Evolutionary conservation across 1,140 invertebrate species (phyloP).

Genomic region (Muscidifurax raptorellus): DNA sequence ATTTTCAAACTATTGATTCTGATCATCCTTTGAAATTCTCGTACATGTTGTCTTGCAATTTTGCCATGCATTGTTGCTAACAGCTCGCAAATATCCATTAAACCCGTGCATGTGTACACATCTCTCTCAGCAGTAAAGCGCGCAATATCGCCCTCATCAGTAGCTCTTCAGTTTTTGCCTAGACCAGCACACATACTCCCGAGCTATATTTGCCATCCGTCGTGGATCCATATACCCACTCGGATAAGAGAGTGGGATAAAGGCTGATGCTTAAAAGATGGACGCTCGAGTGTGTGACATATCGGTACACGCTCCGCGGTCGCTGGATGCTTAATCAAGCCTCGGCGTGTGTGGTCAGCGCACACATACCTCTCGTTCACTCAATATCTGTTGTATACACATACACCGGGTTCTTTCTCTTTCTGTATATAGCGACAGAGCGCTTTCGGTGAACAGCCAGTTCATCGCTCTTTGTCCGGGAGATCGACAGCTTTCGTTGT

Average conservation of each 20-base stretch:
- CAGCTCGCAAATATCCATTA: neutral
- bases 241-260: neutral
- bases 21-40: neutral
- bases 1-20: neutral
- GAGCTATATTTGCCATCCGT: slow-evolving; percentile 26
- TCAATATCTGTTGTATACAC: neutral
- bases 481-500: slow-evolving; percentile 2
- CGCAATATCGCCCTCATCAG: neutral
- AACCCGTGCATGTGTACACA: neutral
- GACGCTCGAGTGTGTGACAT: slow-evolving; percentile 7
- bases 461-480: neutral
- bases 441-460: neutral
- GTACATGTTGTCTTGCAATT: too few relatives aligned
- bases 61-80: too few relatives aligned
- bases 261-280: neutral
- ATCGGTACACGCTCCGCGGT: slow-evolving; percentile 17
- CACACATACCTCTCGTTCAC: neutral
- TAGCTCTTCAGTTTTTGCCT: neutral
- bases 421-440: neutral
- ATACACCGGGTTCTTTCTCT: neutral
- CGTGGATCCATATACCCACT: neutral
- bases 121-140: neutral
- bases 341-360: neutral
- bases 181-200: neutral
- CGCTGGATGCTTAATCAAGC: slow-evolving; percentile 19